Conservation (phyloP, 2,888 invertebrate species). For the Drosophila meridionalis region DNA sequence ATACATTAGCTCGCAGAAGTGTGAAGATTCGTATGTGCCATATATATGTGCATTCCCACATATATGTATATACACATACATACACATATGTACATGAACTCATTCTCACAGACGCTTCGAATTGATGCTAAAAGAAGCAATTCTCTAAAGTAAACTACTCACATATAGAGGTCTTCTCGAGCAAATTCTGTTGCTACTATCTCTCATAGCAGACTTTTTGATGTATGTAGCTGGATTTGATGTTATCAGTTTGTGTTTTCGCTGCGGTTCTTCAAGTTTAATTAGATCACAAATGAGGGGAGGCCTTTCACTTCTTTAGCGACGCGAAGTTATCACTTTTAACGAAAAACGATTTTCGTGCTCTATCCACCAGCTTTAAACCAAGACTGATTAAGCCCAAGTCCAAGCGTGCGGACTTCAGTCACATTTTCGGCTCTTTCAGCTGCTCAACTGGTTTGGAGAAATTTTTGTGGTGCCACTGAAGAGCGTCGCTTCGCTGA, state of each 20-base stretch:
- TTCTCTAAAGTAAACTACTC: slow-evolving; percentile 15
- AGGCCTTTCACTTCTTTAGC: slow-evolving; percentile 47
- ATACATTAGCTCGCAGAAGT: neutral
- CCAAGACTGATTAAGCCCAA: slow-evolving; percentile 39
- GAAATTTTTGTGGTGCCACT: slow-evolving; percentile 44
- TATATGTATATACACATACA: neutral
- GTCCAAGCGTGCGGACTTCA: slow-evolving; percentile 34
- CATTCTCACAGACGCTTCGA: slow-evolving; percentile 1
- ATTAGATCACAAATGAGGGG: slow-evolving; percentile 12
- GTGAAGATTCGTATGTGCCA: slow-evolving; percentile 2
- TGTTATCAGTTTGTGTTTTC: slow-evolving; percentile 2
- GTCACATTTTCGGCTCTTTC: slow-evolving; percentile 52
- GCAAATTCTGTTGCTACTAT: neutral
- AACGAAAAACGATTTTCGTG: slow-evolving; percentile 19
- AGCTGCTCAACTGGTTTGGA: slow-evolving; percentile 57
- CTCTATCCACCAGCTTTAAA: slow-evolving; percentile 25
- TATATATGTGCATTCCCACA: neutral
- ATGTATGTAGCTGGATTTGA: neutral
- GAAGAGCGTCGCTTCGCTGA: slow-evolving; percentile 51
- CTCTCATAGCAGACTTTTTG: neutral
- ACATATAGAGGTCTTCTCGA: slow-evolving; percentile 5
- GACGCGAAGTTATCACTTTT: slow-evolving; percentile 6
- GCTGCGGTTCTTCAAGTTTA: slow-evolving; percentile 2
- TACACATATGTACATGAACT: neutral
- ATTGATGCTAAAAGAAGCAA: slow-evolving; percentile 8